Percentiles rank a stretch among this genome's conserved stretches.
phyloP scores from a whole-genome alignment of 2,888 invertebrate genomes.

The Electrophaes corylata region DNA sequence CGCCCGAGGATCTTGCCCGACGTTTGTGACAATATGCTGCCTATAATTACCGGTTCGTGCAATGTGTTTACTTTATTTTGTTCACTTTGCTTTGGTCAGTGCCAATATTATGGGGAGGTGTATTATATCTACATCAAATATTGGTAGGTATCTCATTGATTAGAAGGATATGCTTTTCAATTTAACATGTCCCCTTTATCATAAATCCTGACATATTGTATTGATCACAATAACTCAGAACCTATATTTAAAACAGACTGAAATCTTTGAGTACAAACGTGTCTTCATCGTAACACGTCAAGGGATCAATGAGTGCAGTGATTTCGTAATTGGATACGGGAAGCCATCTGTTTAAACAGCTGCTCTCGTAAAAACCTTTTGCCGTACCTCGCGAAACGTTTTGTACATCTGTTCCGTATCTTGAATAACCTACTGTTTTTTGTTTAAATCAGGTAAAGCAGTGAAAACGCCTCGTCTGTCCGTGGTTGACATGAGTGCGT shows the following conservation, averaged over 20 bases:
- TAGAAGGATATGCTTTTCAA: no score
- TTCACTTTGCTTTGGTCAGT: background rate
- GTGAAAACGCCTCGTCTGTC: slow-evolving; percentile 71
- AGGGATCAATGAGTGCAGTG: background rate
- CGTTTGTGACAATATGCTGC: slow-evolving; percentile 55
- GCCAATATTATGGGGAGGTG: no score
- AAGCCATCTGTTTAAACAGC: slow-evolving; percentile 20
- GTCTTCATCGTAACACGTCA: background rate
- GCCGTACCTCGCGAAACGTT: background rate
- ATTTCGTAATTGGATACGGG: slow-evolving; percentile 12
- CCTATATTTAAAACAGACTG: no score
- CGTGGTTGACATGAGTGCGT: slow-evolving; percentile 72
- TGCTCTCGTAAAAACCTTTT: slow-evolving; percentile 12
- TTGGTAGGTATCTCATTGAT: no score
- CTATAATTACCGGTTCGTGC: slow-evolving; percentile 65
- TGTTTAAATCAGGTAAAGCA: slow-evolving; percentile 57
- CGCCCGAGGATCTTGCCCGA: slow-evolving; percentile 53
- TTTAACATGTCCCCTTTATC: no score
- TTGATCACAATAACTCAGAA: no score
- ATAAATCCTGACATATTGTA: no score
- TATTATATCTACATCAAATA: no score
- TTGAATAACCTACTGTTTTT: background rate
- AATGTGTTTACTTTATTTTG: background rate
- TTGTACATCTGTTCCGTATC: background rate
- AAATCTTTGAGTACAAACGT: no score